Evolutionary conservation across 2,113 vertebrate genomes (phyloP).

Genomic region (Cricetomys ansorgei): DNA sequence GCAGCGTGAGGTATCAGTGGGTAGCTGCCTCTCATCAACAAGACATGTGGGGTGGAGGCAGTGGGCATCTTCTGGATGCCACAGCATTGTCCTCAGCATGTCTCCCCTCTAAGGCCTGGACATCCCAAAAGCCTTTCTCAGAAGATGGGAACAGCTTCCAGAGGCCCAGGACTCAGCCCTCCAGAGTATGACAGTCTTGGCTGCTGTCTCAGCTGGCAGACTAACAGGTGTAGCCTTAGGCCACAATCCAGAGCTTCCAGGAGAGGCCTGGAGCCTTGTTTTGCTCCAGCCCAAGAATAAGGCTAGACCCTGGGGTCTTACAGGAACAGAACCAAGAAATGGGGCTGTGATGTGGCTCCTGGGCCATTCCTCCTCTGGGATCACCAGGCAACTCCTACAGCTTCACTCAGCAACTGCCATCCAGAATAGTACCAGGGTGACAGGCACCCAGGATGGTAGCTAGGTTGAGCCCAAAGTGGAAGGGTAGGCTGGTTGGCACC

Average conservation of each 20-base stretch:
- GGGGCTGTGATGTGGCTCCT: not conserved
- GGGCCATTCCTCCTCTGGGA: not conserved
- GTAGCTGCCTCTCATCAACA: not conserved
- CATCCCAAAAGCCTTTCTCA: not conserved
- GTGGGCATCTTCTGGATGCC: rapidly evolving
- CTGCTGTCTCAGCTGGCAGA: not conserved
- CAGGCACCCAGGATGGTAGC: not conserved
- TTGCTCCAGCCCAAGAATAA: not conserved
- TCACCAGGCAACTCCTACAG: no score
- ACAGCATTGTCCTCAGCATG: not conserved
- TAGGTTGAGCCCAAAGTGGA: not conserved
- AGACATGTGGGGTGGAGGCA: rapidly evolving
- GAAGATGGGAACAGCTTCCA: not conserved
- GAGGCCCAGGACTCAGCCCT: not conserved
- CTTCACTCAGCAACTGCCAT: not conserved
- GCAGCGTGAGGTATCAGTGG: rapidly evolving
- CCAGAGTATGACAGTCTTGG: not conserved
- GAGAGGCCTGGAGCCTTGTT: not conserved
- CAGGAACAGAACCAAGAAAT: not conserved
- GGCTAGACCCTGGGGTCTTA: not conserved
- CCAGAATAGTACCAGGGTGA: not conserved
- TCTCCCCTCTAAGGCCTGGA: rapidly evolving
- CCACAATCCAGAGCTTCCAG: not conserved
- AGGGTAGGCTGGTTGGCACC: not conserved
- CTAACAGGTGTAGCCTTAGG: not conserved